phyloP scores from a whole-genome alignment of 30 jellyfish, hydroid and myxozoan species.

The Pelagia noctiluca region DNA sequence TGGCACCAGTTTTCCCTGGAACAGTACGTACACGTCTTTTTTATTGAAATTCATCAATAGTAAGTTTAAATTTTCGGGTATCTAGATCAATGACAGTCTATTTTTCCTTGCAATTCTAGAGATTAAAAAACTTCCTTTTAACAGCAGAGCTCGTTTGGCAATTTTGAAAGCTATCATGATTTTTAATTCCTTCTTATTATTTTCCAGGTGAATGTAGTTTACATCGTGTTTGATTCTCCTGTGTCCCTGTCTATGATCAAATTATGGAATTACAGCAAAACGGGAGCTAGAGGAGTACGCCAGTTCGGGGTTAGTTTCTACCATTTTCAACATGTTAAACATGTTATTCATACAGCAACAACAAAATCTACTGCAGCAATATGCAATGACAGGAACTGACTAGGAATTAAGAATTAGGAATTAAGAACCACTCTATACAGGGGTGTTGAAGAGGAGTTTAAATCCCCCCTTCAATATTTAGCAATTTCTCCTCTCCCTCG shows the following conservation, averaged over 20 bases:
- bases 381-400: no score
- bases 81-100: background rate
- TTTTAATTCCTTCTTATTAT: background rate
- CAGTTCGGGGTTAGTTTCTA: constrained; percentile 79
- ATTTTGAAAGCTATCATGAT: no score
- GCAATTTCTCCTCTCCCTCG: no score
- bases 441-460: no score
- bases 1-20: constrained; percentile 94
- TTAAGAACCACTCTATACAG: no score
- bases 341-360: background rate
- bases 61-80: background rate
- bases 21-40: constrained; percentile 46
- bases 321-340: no score
- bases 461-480: no score
- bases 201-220: constrained; percentile 76
- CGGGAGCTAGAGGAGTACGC: constrained; percentile 95
- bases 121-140: background rate
- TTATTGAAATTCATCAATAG: no score
- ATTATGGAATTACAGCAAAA: constrained; percentile 94
- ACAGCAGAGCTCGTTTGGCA: no score
- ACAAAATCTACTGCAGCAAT: background rate
- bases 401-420: no score
- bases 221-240: constrained; percentile 95
- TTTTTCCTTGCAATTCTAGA: background rate
- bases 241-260: constrained; percentile 90